phyloP scores from a whole-genome alignment of 92 coral and sea anemone genomes.

The Paramuricea clavata region DNA sequence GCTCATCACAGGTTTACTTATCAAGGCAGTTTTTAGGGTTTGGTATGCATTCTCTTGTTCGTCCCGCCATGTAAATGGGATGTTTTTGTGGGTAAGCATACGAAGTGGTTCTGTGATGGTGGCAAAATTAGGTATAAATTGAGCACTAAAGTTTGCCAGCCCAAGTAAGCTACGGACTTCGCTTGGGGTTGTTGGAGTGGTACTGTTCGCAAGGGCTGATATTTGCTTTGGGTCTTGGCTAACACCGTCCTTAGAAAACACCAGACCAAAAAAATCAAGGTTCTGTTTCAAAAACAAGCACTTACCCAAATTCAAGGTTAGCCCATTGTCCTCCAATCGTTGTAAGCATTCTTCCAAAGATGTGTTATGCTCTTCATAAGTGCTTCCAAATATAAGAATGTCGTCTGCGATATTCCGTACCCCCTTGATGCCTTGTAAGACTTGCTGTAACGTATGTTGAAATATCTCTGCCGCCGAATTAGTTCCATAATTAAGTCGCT shows the following conservation, averaged over 20 bases:
- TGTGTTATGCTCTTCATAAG: slow-evolving; percentile 10
- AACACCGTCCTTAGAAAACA: neutral
- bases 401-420: slow-evolving; percentile 34
- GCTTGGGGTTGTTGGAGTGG: neutral
- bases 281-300: neutral
- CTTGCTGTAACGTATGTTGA: slow-evolving; percentile 11
- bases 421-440: slow-evolving; percentile 3
- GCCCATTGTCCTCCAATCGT: neutral
- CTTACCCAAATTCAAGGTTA: neutral
- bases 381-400: neutral
- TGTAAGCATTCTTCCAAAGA: slow-evolving; percentile 14
- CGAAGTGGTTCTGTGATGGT: slow-evolving; percentile 66
- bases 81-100: slow-evolving; percentile 29
- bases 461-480: slow-evolving; percentile 19
- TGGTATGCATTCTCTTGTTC: neutral
- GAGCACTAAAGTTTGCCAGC: slow-evolving; percentile 17
- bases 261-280: neutral
- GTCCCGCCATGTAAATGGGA: neutral
- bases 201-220: neutral
- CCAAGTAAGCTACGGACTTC: neutral
- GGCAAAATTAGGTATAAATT: slow-evolving; percentile 59
- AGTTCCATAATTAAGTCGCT: slow-evolving; percentile 16
- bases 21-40: slow-evolving; percentile 19
- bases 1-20: slow-evolving; percentile 60
- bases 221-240: neutral